phyloP scores from a whole-genome alignment of 2,113 vertebrate species.

The Argyrosomus japonicus region DNA sequence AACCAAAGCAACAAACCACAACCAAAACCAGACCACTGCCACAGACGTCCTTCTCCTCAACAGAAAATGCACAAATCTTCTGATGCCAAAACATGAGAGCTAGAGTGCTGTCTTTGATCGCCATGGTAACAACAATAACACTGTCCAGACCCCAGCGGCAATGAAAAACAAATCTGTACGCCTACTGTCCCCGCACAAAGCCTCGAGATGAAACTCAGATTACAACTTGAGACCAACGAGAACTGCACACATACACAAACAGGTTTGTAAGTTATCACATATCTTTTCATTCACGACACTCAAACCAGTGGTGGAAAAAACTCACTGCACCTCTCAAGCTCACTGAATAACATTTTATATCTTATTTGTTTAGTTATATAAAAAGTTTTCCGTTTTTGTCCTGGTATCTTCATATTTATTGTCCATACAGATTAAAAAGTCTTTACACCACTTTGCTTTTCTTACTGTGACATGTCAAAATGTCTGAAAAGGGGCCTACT shows the following conservation, averaged over 20 bases:
- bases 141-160: conserved; percentile 13
- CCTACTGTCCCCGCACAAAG: conserved; percentile 15
- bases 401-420: no score
- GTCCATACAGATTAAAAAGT: no score
- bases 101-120: conserved; percentile 24
- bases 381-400: no score
- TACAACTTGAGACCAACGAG: not conserved
- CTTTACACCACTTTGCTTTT: no score
- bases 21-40: not conserved
- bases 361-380: no score
- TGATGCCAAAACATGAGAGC: conserved; percentile 11
- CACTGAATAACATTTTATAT: no score
- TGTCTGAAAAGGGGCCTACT: no score
- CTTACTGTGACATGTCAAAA: no score
- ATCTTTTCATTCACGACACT: not conserved
- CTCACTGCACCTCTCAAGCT: no score
- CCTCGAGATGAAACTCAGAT: not conserved
- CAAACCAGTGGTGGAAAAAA: not conserved
- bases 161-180: not conserved
- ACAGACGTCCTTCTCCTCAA: not conserved
- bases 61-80: not conserved
- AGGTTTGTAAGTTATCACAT: not conserved
- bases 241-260: not conserved
- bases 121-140: conserved; percentile 56
- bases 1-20: not conserved